Base-by-base conservation (phyloP, 2,113 vertebrate genomes). In the Hepsetus odoe region DNA sequence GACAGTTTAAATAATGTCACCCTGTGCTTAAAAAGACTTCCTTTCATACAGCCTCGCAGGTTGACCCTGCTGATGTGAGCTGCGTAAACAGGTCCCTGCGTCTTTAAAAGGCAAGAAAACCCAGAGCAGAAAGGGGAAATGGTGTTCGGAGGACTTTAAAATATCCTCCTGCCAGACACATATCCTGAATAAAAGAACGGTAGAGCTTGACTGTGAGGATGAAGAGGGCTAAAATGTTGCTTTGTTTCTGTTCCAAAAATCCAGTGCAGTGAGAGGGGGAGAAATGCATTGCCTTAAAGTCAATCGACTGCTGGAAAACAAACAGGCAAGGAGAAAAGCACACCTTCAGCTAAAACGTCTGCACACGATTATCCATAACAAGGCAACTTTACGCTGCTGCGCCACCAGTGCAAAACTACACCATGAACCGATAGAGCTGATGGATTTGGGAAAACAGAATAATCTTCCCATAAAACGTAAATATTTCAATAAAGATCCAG, bases 181-280 rank as follows among this genome's bases (percentile, higher is more conserved):
- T 35, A 77, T 85, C 77, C 69, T 44, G 76, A 80, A 80, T 5
- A 14, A 77, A 82, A 49, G 67, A 79, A 61, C n/a, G 76, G 28
- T n/a, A 12, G 55, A 16, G 66, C 38, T 49, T 38, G 66, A 32
- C 65, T 22, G 30, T 4, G 35, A 66, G 66, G 65, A 69, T 10
- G 24, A 38, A 75, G 44, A 6, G 33, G 33, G 30, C 38, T 10
- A 68, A 51, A 61, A 40, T 13, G 5, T 22, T 22, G 62, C 20
- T 66, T 42, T 62, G 24, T 26, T 79, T 70, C 11, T 35, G 51
- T 58, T 68, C 62, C 53, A 73, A 51, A 66, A 71, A 75, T 82
- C 71, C 71, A 66, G 56, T 3, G 10, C n/a, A 32, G n/a, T 26
- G 49, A 5, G 74, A 70, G 70, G 71, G 66, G 46, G 9, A 78